Conservation (phyloP, 2,113 vertebrate genomes). For the Leucopternis melanops region DNA sequence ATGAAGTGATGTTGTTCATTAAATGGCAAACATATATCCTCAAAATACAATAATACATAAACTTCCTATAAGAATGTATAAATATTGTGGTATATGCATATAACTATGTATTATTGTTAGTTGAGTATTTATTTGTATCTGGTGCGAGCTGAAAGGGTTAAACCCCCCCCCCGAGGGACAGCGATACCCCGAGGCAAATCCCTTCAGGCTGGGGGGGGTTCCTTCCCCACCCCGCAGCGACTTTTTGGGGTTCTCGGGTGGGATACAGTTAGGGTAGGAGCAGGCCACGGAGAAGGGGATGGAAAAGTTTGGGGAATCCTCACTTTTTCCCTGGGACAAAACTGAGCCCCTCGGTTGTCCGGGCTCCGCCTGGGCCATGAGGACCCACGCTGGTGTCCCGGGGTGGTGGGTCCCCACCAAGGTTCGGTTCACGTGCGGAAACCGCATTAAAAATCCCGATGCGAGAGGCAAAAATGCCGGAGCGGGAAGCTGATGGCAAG, state of each 20-base stretch:
- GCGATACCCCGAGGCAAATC: too few species aligned
- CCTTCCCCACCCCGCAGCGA: background rate
- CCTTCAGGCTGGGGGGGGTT: background rate
- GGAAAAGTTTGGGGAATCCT: background rate
- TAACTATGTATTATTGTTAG: background rate
- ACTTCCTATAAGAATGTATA: background rate
- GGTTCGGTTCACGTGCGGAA: background rate
- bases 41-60: background rate
- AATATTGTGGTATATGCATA: background rate
- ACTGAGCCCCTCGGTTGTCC: background rate
- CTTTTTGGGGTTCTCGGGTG: background rate
- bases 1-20: background rate
- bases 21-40: background rate
- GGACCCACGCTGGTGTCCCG: accelerated
- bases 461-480: accelerated
- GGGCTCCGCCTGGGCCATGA: accelerated
- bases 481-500: background rate
- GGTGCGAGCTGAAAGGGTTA: background rate
- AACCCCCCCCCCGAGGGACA: background rate
- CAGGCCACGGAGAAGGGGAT: background rate
- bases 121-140: background rate
- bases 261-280: background rate
- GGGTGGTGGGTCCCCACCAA: accelerated
- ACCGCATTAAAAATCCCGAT: accelerated
- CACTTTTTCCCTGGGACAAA: background rate